These are phyloP conservation scores for Cheilosia soror DNA, from an alignment of 2,888 invertebrate genomes.

Conservation along the genomic window DNA sequence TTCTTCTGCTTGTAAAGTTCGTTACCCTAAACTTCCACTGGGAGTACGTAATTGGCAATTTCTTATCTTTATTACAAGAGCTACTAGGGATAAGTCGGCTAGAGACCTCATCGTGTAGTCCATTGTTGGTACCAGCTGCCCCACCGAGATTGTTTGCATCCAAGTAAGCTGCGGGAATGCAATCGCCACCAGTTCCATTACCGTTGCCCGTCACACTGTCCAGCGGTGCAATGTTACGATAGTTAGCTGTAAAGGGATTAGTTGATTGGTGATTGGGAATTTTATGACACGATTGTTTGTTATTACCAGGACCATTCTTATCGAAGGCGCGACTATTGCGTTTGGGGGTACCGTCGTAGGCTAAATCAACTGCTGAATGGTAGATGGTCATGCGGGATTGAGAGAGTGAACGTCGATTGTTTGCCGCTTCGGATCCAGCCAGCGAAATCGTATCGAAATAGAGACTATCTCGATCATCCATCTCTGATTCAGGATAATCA, in stretches of 20 bases:
- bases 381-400: conserved; percentile 86
- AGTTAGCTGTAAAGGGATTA: conserved; percentile 75
- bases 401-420: conserved; percentile 84
- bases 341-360: conserved; percentile 80
- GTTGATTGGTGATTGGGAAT: neutral
- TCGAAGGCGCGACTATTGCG: conserved; percentile 79
- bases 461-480: conserved; percentile 83
- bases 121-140: conserved; percentile 76
- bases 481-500: conserved; percentile 83
- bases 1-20: conserved; percentile 72
- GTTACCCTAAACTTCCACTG: conserved; percentile 87
- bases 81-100: conserved; percentile 84
- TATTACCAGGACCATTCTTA: conserved; percentile 75
- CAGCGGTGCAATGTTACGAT: conserved; percentile 82
- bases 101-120: conserved; percentile 84
- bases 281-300: conserved; percentile 63
- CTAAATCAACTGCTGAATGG: conserved; percentile 86
- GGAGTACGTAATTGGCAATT: conserved; percentile 86
- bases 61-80: conserved; percentile 83
- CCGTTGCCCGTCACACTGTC: conserved; percentile 79
- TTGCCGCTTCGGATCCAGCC: conserved; percentile 82
- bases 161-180: conserved; percentile 74
- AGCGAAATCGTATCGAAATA: conserved; percentile 83
- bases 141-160: conserved; percentile 80
- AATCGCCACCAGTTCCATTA: conserved; percentile 78